These are phyloP conservation scores for Salpingus planirostris DNA, from an alignment of 2,888 invertebrate genomes.

Conservation along the genomic window DNA sequence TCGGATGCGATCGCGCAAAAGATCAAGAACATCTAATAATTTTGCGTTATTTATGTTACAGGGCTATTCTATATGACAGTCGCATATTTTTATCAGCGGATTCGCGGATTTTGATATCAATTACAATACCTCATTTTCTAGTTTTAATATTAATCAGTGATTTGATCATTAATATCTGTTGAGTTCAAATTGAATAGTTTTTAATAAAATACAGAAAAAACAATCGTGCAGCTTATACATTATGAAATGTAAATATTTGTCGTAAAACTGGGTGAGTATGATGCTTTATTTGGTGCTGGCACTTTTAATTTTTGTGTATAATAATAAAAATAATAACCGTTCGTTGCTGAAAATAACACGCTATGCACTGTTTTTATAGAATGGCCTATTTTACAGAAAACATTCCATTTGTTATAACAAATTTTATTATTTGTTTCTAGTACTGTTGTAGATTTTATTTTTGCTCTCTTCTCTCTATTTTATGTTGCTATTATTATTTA, in stretches of 20 bases:
- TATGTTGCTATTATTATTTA: too few species aligned
- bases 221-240: too few species aligned
- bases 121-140: too few species aligned
- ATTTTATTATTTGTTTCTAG: too few species aligned
- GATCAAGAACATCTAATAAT: conserved; percentile 4
- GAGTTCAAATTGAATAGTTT: background rate
- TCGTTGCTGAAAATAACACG: conserved; percentile 1
- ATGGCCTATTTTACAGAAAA: background rate
- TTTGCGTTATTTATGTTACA: conserved; percentile 31
- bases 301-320: background rate
- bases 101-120: conserved; percentile 10
- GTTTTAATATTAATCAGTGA: too few species aligned
- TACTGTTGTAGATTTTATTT: too few species aligned
- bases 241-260: too few species aligned
- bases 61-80: conserved; percentile 38
- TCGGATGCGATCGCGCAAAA: conserved; percentile 31
- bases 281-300: background rate
- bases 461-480: too few species aligned
- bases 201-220: too few species aligned
- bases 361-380: background rate
- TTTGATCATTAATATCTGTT: too few species aligned
- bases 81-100: conserved; percentile 22
- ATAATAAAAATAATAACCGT: conserved; percentile 3
- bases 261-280: too few species aligned
- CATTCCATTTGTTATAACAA: background rate